Base-by-base conservation (phyloP, 2,888 invertebrate genomes). In the Eueremaeus valkanovi region DNA sequence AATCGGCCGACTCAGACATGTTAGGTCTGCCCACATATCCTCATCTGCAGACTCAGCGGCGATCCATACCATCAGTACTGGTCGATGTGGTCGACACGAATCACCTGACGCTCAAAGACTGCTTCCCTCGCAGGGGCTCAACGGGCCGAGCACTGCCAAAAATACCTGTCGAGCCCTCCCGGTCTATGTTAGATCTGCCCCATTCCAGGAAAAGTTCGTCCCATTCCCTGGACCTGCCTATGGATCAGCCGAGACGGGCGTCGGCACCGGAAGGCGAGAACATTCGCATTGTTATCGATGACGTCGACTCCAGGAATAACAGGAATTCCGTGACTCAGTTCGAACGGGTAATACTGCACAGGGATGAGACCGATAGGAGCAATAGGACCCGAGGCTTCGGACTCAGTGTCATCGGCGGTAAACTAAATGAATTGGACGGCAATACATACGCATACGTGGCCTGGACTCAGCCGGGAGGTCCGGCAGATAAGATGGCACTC, bases 381-480 rank as follows among this genome's bases (percentile, higher is more conserved):
- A 31, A 31, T 31, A 33, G 76, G 49, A 63, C 77, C 91, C 90
- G 92, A 80, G 95, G 95, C 76, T 93, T 95, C 82, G 95, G 95
- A 42, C 93, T 96, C 93, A 88, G 94, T 78, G 93, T 95, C 33
- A 93, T 95, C 66, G 95, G 95, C 24, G 95, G 95, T 36, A 94
- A 94, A 84, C 90, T 90, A 40, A 91, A 91, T 76, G 87, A 89
- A 40, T 29, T 11, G 18, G 92, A 92, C 83, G 93, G 93, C 6
- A 89, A 90, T 49, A 89, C 93, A 79, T 92, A 93, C 83, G 94
- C 94, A 68, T 91, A 92, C 83, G 91, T 94, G 82, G 92, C 93
- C 76, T 93, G 93, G 91, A 93, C 93, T 3, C 92, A 93, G 78
- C 92, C 92, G 16, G 92, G 93, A 63, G 95, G 95, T 40, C 92